These are phyloP conservation scores for Crocuta crocuta DNA, from an alignment of 2,113 vertebrate genomes.

Conservation along the genomic window DNA sequence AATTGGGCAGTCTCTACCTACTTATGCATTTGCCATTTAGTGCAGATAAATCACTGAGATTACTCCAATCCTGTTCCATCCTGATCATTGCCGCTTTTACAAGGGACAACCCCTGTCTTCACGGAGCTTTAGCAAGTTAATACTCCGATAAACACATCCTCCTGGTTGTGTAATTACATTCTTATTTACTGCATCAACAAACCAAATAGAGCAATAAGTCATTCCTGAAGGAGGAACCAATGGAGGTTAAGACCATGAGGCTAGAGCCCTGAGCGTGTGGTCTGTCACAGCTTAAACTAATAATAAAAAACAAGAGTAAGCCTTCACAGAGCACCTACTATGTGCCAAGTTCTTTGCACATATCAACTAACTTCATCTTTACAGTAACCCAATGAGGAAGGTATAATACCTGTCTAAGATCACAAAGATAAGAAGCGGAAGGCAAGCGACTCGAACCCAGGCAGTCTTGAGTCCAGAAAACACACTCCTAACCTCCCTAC, in stretches of 20 bases:
- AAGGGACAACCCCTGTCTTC: neutral
- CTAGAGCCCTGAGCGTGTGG: neutral
- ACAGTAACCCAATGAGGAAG: neutral
- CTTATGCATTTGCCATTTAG: neutral
- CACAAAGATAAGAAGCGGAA: neutral
- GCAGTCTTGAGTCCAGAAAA: neutral
- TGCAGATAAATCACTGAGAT: neutral
- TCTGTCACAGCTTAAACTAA: neutral
- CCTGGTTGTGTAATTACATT: constrained; percentile 1
- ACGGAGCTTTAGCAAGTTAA: neutral
- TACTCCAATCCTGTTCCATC: constrained; percentile 1
- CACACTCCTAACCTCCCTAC: neutral
- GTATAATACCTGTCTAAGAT: neutral
- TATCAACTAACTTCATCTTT: constrained; percentile 14
- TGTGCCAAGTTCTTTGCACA: neutral
- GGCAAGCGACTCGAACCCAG: neutral
- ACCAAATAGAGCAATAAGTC: constrained; percentile 29
- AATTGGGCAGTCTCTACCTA: neutral
- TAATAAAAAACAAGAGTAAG: neutral
- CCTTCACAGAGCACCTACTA: neutral
- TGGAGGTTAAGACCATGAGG: neutral
- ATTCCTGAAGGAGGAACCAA: neutral
- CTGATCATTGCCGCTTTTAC: constrained; percentile 3
- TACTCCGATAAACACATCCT: neutral
- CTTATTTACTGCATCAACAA: constrained; percentile 32